These are phyloP conservation scores for Psettodes erumei DNA, from an alignment of 2,113 vertebrate genomes.

Conservation along the genomic window DNA sequence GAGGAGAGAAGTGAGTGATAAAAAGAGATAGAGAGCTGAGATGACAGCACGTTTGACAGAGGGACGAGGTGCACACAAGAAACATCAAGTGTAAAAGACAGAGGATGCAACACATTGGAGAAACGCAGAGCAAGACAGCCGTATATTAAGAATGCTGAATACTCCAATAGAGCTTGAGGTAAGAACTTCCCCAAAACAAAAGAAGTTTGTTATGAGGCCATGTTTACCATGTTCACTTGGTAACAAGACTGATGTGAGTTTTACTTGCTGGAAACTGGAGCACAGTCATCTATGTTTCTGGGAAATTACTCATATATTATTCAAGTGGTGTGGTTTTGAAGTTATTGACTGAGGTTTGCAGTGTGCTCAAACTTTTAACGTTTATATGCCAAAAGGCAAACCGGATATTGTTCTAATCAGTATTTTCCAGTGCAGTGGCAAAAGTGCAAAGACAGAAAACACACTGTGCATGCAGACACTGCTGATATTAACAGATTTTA, in stretches of 20 bases:
- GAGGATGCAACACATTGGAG: constrained; percentile 39
- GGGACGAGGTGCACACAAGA: constrained; percentile 31
- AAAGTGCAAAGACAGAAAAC: background rate
- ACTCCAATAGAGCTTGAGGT: constrained; percentile 73
- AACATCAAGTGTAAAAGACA: constrained; percentile 23
- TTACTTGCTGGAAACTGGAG: constrained; percentile 27
- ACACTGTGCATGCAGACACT: background rate
- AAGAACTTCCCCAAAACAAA: constrained; percentile 32
- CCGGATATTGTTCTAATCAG: background rate
- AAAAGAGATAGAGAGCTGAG: constrained; percentile 72
- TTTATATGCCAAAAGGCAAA: background rate
- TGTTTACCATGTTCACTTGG: constrained; percentile 21
- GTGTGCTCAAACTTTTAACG: background rate
- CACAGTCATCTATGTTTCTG: background rate
- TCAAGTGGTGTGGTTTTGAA: background rate
- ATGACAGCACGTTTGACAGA: constrained; percentile 70
- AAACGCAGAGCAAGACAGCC: constrained; percentile 30
- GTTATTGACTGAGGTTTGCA: background rate
- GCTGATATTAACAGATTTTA: background rate
- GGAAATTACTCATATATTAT: background rate
- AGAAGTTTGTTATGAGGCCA: background rate
- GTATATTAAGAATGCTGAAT: constrained; percentile 71
- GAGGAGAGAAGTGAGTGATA: constrained; percentile 75
- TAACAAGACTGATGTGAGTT: background rate
- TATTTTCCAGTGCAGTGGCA: background rate